Conservation (phyloP, 2,113 vertebrate species). For the Turnix velox region DNA sequence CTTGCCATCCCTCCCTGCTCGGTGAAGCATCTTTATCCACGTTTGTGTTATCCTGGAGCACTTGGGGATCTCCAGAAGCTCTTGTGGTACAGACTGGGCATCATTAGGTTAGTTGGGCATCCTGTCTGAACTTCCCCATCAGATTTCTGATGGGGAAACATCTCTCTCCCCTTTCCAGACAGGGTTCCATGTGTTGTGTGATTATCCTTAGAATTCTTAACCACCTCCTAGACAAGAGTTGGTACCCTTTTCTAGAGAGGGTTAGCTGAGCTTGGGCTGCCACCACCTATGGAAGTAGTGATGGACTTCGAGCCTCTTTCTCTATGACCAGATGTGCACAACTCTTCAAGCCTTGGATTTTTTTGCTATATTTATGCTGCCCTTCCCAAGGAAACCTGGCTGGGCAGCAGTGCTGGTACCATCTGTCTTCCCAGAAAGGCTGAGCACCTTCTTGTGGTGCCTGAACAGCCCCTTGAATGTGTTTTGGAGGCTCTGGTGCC, state of each 20-base stretch:
- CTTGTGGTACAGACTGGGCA: accelerated
- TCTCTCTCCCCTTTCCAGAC: background rate
- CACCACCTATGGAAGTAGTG: no score
- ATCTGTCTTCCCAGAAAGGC: background rate
- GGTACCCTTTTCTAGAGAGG: no score
- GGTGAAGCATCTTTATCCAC: background rate
- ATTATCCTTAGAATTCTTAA: no score
- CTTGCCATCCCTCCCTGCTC: background rate
- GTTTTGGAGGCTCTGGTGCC: background rate
- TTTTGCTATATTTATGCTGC: background rate
- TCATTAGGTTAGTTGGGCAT: background rate
- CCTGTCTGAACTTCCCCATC: background rate
- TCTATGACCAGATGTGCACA: accelerated
- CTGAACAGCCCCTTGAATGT: background rate
- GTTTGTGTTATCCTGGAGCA: background rate
- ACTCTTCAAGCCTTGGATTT: background rate
- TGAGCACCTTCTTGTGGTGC: background rate
- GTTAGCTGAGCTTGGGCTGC: no score
- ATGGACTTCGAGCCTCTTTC: no score
- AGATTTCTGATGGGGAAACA: background rate
- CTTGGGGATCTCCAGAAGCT: background rate
- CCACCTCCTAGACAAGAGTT: no score
- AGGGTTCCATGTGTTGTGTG: accelerated
- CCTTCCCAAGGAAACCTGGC: background rate
- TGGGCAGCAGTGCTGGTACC: accelerated